Percentiles rank a stretch among this genome's conserved stretches.
Evolutionary conservation across 2,797 vertebrate species (phyloP).

Genomic region (Sparidentex hasta): DNA sequence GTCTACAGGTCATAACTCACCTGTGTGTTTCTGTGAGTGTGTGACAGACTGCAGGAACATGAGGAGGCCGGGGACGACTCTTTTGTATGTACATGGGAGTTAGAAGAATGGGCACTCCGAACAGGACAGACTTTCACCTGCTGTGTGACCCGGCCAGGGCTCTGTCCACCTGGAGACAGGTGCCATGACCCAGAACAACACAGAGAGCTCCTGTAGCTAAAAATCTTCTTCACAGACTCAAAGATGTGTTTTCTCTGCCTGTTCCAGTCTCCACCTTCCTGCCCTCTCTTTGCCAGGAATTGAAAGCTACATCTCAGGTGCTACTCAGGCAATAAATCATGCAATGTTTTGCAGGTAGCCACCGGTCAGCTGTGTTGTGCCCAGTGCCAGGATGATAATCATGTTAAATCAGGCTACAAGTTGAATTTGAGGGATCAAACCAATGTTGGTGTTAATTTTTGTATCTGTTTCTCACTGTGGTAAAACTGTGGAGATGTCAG

Average conservation of each 20-base stretch:
- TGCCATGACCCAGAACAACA: conserved; percentile 26
- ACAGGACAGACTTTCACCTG: conserved; percentile 22
- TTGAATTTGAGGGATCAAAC: not conserved
- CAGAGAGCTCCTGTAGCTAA: conserved; percentile 15
- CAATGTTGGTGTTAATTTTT: not conserved
- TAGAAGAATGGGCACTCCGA: conserved; percentile 50
- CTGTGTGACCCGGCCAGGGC: conserved; percentile 15
- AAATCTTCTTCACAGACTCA: conserved; percentile 41
- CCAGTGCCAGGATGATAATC: not conserved
- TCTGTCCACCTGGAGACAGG: conserved; percentile 44
- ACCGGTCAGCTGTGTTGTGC: conserved; percentile 33
- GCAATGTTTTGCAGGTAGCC: conserved; percentile 43
- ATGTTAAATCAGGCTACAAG: not conserved
- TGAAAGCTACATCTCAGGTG: conserved; percentile 44
- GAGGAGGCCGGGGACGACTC: conserved; percentile 29
- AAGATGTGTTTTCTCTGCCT: conserved; percentile 34
- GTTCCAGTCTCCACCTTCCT: conserved; percentile 21
- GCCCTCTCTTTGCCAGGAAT: conserved; percentile 77
- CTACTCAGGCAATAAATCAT: conserved; percentile 56
- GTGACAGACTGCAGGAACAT: conserved; percentile 35
- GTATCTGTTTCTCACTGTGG: not conserved
- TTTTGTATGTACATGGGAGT: conserved; percentile 33
- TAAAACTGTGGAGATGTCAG: not conserved
- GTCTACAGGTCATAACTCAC: conserved; percentile 28
- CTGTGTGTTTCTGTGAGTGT: conserved; percentile 13